phyloP scores from a whole-genome alignment of 92 coral and sea anemone genomes.

The Muricea muricata region DNA sequence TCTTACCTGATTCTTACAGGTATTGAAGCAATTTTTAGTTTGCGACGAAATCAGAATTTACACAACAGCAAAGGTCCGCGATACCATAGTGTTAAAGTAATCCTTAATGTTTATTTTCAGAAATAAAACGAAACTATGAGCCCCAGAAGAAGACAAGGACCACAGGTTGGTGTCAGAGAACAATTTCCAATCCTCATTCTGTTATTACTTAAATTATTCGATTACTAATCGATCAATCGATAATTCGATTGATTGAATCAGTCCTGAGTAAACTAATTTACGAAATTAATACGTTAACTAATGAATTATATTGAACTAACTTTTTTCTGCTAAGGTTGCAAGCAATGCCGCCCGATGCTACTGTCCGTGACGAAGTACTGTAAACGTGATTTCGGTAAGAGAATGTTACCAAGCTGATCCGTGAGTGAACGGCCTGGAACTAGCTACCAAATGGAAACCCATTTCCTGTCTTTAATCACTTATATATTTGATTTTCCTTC shows the following conservation, averaged over 20 bases:
- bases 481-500: too few relatives aligned
- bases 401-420: background rate
- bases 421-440: too few relatives aligned
- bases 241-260: background rate
- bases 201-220: too few relatives aligned
- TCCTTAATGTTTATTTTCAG: background rate
- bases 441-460: too few relatives aligned
- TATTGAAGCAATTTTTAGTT: too few relatives aligned
- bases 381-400: slow-evolving; percentile 87
- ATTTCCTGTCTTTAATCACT: too few relatives aligned
- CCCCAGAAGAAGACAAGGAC: slow-evolving; percentile 16
- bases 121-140: slow-evolving; percentile 7
- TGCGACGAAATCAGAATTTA: too few relatives aligned
- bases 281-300: background rate
- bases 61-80: too few relatives aligned
- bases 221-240: background rate
- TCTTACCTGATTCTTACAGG: too few relatives aligned
- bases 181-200: background rate
- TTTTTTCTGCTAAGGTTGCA: slow-evolving; percentile 64
- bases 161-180: background rate
- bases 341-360: slow-evolving; percentile 78
- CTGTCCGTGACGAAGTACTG: slow-evolving; percentile 83
- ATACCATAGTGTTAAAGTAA: too few relatives aligned
- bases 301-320: too few relatives aligned
- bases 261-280: background rate